Base-by-base conservation (phyloP, 2,888 invertebrate genomes). In the Volucella bombylans region DNA sequence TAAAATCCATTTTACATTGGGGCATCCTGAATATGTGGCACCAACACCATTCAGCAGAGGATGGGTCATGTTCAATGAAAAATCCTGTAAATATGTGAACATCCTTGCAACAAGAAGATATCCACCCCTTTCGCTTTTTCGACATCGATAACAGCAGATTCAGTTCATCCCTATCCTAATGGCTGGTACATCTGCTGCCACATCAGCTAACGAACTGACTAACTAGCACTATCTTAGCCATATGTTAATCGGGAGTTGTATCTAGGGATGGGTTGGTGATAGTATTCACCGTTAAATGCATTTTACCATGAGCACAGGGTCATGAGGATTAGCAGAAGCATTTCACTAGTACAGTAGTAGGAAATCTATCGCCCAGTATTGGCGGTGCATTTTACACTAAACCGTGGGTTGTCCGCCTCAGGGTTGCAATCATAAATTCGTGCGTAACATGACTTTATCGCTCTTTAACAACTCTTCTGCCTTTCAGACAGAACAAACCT, bases 361-460 rank as follows among this genome's bases (percentile, higher is more conserved):
- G 31, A 6, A 31, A 31, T 6, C 31, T 31, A 31, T 31, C 6
- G 0, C 31, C 31, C 31, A 31, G 62, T 43, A 31, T 18, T 54
- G n/a, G 54, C 45, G 61, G 59, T 52, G 38, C 59, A 54, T n/a
- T 59, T 14, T 6, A 31, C 68, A 54, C 50, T 15, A 62, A 68
- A 59, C 39, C 62, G 57, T 52, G 65, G 38, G 41, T 64, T 10
- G 57, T 52, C 23, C 31, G 55, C 49, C 14, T 57, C 41, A 61
- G 41, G 55, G 57, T 41, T 62, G 72, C 47, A 50, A 65, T 79
- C 74, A 83, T 83, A 83, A 79, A 83, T 83, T 83, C 52, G 74
- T 83, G 83, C 79, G 79, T 83, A 83, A 80, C 83, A 83, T 71
- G 83, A 74, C 83, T 83, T 83, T 80, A 83, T 76, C 79, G 83